Base-by-base conservation (phyloP, 2,113 vertebrate species). In the Saccopteryx bilineata region DNA sequence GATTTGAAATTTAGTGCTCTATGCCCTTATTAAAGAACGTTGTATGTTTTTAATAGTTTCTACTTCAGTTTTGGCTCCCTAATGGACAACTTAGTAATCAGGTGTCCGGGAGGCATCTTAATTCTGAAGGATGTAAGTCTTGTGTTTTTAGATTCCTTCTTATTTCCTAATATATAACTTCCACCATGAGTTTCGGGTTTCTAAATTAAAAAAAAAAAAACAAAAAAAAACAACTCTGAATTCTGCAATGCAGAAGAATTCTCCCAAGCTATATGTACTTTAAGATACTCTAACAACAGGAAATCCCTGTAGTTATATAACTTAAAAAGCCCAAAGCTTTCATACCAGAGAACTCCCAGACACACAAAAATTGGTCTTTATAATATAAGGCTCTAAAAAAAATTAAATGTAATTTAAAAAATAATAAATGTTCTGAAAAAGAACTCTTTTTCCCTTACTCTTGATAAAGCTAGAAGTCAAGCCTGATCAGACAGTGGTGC, bases 1-100 rank as follows among this genome's bases (percentile, higher is more conserved):
- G 87, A 97, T 95, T 84, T 90, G 84, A 97, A 98, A 96, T 92
- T 87, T 86, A 93, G 50, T 91, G 80, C 17, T 86, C 56, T 92
- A 90, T 52, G 10, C 13, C 46, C 60, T 39, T 68, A 31, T 96
- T 97, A 97, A 92, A 88, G 81, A 96, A 63, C 0, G 68, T 85
- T 81, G 50, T 56, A 8, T 75, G 6, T 71, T 93, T 85, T 97
- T 31, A 84, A 63, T 75, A 21, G 75, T 74, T 97, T 92, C n/a
- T 50, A 33, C 60, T 95, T 61, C 18, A 95, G 96, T 96, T 97
- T 89, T 90, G n/a, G 75, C n/a, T 84, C 79, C 66, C 78, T 92
- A 39, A 66, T 13, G 9, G 61, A 85, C 66, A 54, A 78, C 2
- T 31, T 81, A 71, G 39, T 52, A 28, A 33, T 46, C 15, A 24